Evolutionary conservation across 2,113 vertebrate genomes (phyloP), one percentile per base, ranked within the genome.

Genomic region (Ptychochromis oligacanthus): DNA sequence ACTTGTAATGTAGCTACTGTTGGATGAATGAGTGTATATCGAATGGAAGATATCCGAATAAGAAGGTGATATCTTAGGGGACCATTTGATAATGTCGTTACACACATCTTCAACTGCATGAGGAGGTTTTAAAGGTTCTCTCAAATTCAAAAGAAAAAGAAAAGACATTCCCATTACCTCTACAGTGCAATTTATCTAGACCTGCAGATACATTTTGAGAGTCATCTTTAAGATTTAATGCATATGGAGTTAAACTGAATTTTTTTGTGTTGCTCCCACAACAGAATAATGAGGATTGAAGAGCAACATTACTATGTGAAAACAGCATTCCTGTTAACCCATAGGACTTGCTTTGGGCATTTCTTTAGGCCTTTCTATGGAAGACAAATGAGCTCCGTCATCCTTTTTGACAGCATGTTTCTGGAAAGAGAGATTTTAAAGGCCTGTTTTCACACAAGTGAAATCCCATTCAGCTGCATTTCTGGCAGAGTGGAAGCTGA

Each of bases 31-130:
- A 38, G 20, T 18, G n/a, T 49, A 55, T 26, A 64, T 79, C 80
- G 89, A 91, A 91, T 90, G 86, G 67, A 36, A 83, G 88, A 85
- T 87, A 90, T 89, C 88, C 75, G 58, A 57, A 65, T 40, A 52
- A 88, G 22, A 49, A n/a, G 5, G 20, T 6, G 82, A 83, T 89
- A 84, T 89, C 85, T 88, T 40, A 20, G 61, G 56, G 22, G 54
- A 74, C 36, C 89, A 78, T 89, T 86, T 86, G 78, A 86, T 75
- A 18, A 9, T 20, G 38, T 62, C 64, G 58, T 11, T 40, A 56
- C 67, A 62, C 46, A 52, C 40, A 22, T 60, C 40, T 62, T 77
- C 20, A 58, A 3, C 67, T 75, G 77, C 86, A 88, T 79, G 79
- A 46, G n/a, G 18, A 46, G 24, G 22, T 36, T 72, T 31, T 43